Evolutionary conservation across 2,113 vertebrate genomes (phyloP), one percentile per base, ranked within the genome.

Genomic region (Pygoscelis antarcticus): DNA sequence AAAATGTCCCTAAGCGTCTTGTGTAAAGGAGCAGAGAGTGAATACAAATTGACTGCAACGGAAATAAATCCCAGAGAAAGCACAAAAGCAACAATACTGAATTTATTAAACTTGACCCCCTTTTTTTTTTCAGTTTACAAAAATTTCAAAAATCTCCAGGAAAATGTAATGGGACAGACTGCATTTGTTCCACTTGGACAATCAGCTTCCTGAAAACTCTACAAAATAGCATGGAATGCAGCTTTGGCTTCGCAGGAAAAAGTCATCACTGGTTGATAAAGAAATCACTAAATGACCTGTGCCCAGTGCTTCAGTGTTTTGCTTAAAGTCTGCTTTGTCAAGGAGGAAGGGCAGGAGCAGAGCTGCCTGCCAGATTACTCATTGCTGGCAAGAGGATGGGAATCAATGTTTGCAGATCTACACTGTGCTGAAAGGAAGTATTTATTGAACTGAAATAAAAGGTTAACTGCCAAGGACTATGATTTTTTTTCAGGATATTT

Each of bases 11-110:
- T 77, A 60, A 94, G 58, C 4, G 0, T 42, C 66, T 80, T 38
- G 18, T 52, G 15, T 68, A 55, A 90, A 95, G 34, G 30, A 94
- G 65, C 21, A 80, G 64, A 72, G 23, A 80, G 22, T 0, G 3
- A 96, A 83, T 80, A 96, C 60, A 76, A 96, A 92, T 55, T 38
- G 27, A 77, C 60, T 90, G 47, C 34, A 54, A 94, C 94, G 87
- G 36, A 74, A 90, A 70, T 82, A 52, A 87, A 75, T 62, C 25
- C 52, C 65, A 90, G 47, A 58, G 46, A 84, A 87, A 38, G 83
- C 88, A 83, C 40, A 91, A 93, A 92, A 66, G n/a, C 10, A 75
- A 54, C 42, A 95, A 57, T 27, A 64, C 1, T 42, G 46, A 64
- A 88, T 65, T 93, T 80, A 89, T 89, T 95, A 89, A 89, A 93